Base-by-base conservation (phyloP, 1,140 invertebrate genomes). In the Trinorchestia longiramus region DNA sequence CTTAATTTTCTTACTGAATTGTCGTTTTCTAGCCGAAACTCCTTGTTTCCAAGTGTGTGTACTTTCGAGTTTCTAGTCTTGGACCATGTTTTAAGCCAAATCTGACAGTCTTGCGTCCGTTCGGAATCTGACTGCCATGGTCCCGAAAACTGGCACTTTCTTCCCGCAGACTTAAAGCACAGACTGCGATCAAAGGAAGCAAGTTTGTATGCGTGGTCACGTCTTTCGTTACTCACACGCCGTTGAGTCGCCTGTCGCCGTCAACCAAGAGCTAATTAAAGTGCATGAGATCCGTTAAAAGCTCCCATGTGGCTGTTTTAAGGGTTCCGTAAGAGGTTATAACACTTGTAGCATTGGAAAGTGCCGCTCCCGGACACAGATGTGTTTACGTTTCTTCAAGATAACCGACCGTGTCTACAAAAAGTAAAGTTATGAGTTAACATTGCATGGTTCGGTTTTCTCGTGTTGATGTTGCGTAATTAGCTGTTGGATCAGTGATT, bases 171-270 rank as follows among this genome's bases (percentile, higher is more conserved):
- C 88, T 90, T 90, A 17, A 43, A 42, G 43, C n/a, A 42, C 62
- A 3, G 28, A 36, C 15, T 41, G 43, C 41, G 88, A 90, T 90
- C 88, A 90, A 90, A 43, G 88, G 41, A 90, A 41, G 41, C n/a
- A 90, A 43, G 43, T 90, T 90, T 28, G 88, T 90, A 90, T 90
- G 88, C 88, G 88, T 43, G 88, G 88, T 90, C 88, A 90, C 88
- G 88, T 90, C 88, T 90, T 90, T 90, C 88, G 88, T 90, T 90
- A 90, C 88, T 90, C 88, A 90, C 88, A 90, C 88, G 88, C 88
- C 88, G 88, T 90, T 90, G 88, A 90, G 88, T 90, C 17, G 88
- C 88, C 88, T 90, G 88, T 90, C 88, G 28, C 62, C 88, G 88
- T 90, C 88, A 90, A 90, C 88, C 88, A 43, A 90, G 88, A 41